These are phyloP conservation scores for Eulacestoma nigropectus DNA, from an alignment of 2,113 vertebrate species.

Conservation along the genomic window DNA sequence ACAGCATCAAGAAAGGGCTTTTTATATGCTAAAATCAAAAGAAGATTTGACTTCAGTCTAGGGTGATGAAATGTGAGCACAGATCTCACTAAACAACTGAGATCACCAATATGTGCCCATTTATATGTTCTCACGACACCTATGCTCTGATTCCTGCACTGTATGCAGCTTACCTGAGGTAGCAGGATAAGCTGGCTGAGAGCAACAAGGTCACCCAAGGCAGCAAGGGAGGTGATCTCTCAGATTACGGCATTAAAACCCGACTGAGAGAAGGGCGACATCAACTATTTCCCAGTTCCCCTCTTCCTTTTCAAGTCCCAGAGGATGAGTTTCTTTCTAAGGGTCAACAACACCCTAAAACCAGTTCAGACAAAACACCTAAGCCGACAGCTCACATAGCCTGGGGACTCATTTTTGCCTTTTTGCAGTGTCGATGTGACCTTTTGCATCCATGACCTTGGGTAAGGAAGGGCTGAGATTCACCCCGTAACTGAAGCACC, in stretches of 20 bases:
- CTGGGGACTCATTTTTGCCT: neutral
- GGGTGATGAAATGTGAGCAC: neutral
- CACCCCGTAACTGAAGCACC: neutral
- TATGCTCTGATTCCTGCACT: neutral
- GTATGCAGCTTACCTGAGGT: neutral
- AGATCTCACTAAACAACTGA: neutral
- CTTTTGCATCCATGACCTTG: neutral
- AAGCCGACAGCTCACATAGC: neutral
- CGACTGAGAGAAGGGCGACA: neutral
- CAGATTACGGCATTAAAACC: neutral
- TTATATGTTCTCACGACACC: neutral
- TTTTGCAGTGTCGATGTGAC: neutral
- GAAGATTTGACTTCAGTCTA: neutral
- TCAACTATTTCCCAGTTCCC: neutral
- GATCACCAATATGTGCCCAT: neutral
- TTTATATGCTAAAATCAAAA: neutral
- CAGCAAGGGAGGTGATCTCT: fast-evolving
- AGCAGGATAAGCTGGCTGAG: neutral
- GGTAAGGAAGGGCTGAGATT: neutral
- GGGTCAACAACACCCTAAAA: neutral
- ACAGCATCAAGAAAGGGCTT: neutral
- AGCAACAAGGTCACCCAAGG: neutral
- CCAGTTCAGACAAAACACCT: neutral
- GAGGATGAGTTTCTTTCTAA: neutral
- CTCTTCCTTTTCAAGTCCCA: neutral